Base-by-base conservation (phyloP, 1,140 invertebrate species). In the Trichonephila clavipes region DNA sequence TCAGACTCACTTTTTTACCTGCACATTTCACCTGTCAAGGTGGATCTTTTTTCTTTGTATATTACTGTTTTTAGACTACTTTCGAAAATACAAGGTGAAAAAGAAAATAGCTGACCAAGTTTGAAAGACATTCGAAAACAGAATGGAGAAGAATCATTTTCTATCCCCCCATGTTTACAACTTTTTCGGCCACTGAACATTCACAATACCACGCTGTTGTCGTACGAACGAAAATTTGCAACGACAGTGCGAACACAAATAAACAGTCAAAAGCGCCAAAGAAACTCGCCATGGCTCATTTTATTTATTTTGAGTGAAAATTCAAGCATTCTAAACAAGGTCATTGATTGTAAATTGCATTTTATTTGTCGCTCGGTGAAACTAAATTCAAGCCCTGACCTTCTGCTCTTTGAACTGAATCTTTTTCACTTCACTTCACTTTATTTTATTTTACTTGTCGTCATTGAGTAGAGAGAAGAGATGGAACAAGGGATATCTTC, bases 261-360 rank as follows among this genome's bases (percentile, higher is more conserved):
- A 72, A 72, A 72, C 24, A 72, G 24, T 24, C 24, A 28, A 72
- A 72, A 28, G 12, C 24, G 16, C n/a, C 16, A 34, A 72, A 72
- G 28, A 72, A 72, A 69, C 12, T 28, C 16, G 69, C 28, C n/a
- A 24, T 64, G 28, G 28, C 28, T 72, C 28, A 24, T 34, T 28
- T 28, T 72, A 72, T 72, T 72, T 72, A 72, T 72, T 72, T 72
- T 72, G 24, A 34, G 69, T 34, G 69, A 72, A 72, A 34, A 28
- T 18, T 72, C 69, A 72, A 72, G 24, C 28, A 72, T 72, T 28
- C 24, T 24, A 72, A 72, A 72, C 69, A 72, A 72, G 69, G 28
- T 72, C 69, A 28, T 72, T 72, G 24, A 10, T 28, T 28, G 24
- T 72, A 72, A 72, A 72, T 28, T 72, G 69, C 28, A 28, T 72